Conservation (phyloP, 2,113 vertebrate genomes). For the Gallinago paraguaiae region DNA sequence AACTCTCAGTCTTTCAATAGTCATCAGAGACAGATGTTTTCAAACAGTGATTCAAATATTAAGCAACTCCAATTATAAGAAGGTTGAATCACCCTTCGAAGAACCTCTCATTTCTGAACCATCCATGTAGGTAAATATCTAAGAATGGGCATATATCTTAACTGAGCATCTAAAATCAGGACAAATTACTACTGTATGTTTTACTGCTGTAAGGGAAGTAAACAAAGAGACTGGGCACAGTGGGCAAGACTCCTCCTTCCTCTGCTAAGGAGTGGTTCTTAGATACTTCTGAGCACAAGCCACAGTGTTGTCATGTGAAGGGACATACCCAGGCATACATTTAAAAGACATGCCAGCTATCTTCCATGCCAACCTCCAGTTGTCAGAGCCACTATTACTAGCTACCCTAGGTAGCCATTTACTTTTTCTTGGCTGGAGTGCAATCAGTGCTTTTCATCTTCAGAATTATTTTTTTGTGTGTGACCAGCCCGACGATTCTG, state of each 20-base stretch:
- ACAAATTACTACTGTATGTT: neutral
- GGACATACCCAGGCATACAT: neutral
- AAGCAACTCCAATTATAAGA: neutral
- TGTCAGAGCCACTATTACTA: neutral
- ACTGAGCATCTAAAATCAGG: neutral
- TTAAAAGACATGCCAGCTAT: neutral
- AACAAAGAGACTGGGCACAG: neutral
- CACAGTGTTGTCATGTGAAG: neutral
- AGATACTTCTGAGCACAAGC: neutral
- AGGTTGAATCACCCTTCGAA: neutral
- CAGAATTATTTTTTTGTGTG: neutral
- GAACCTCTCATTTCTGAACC: neutral
- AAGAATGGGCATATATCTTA: neutral
- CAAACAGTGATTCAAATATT: neutral
- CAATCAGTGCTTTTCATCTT: neutral
- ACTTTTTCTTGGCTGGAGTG: neutral
- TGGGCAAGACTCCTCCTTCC: neutral
- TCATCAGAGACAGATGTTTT: neutral
- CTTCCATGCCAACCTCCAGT: neutral
- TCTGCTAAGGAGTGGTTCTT: neutral
- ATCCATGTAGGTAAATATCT: neutral
- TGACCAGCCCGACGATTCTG: neutral
- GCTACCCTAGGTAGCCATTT: neutral
- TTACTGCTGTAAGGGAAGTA: neutral
- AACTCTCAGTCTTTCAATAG: neutral